phyloP scores from a whole-genome alignment of 2,888 invertebrate genomes.

The Plebejus melissa region DNA sequence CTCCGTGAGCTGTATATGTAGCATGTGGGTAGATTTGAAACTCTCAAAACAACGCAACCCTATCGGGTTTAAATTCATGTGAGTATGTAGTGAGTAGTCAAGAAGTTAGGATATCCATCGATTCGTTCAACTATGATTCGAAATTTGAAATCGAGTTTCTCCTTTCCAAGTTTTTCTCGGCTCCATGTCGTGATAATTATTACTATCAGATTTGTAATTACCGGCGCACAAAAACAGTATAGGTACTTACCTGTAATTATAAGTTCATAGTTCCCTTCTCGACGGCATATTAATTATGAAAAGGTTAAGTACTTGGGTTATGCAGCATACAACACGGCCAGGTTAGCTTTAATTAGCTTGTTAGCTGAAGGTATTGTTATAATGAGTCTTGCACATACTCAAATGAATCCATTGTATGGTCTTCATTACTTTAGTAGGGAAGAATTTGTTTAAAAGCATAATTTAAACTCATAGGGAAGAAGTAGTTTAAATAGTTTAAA shows the following conservation, averaged over 20 bases:
- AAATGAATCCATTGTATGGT: background rate
- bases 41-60: background rate
- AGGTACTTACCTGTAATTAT: background rate
- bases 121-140: background rate
- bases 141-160: background rate
- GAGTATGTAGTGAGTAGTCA: too few species aligned
- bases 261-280: constrained; percentile 14
- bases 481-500: too few species aligned
- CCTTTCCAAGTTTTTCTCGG: background rate
- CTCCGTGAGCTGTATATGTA: too few species aligned
- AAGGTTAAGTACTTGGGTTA: constrained; percentile 5
- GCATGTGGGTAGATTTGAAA: too few species aligned
- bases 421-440: constrained; percentile 37
- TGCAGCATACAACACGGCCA: constrained; percentile 9
- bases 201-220: background rate
- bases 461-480: too few species aligned
- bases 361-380: constrained; percentile 17
- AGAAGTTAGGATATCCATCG: too few species aligned
- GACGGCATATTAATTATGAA: background rate
- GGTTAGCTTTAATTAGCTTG: constrained; percentile 18
- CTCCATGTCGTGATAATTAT: background rate
- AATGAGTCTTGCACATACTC: constrained; percentile 18
- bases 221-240: background rate
- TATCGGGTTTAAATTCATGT: background rate
- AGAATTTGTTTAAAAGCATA: background rate